Conservation (phyloP, 2,797 vertebrate species). For the Tokudaia muenninki region DNA sequence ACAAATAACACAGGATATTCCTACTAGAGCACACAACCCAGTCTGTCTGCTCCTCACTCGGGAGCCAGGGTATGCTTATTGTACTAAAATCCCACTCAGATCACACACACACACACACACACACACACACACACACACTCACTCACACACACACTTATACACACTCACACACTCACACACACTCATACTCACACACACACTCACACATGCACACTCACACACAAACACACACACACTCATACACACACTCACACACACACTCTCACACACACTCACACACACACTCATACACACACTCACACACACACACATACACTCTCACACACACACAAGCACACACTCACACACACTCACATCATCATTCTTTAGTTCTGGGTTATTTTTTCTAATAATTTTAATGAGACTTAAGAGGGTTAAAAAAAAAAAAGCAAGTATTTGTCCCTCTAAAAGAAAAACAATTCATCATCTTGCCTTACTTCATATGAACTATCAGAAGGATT, state of each 20-base stretch:
- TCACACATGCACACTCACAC: too few species aligned
- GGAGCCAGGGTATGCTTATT: not conserved
- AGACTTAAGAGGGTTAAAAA: not conserved
- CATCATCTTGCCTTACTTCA: not conserved
- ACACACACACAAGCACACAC: not conserved
- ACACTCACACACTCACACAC: too few species aligned
- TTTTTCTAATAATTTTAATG: constrained; percentile 26
- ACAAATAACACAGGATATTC: not conserved
- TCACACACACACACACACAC: too few species aligned
- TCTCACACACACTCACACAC: too few species aligned
- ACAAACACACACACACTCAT: too few species aligned
- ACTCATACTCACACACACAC: too few species aligned
- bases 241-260: too few species aligned
- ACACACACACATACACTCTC: not conserved
- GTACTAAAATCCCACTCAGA: not conserved
- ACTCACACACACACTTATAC: too few species aligned
- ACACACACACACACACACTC: too few species aligned
- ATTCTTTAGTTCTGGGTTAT: constrained; percentile 1
- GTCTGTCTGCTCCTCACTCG: too few species aligned
- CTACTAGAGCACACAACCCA: not conserved
- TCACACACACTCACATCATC: too few species aligned
- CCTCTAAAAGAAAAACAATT: not conserved
- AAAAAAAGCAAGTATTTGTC: not conserved
- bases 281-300: too few species aligned
- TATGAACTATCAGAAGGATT: not conserved